Evolutionary conservation across 2,888 invertebrate genomes (phyloP).

Genomic region (Pollenia griseotomentosa): DNA sequence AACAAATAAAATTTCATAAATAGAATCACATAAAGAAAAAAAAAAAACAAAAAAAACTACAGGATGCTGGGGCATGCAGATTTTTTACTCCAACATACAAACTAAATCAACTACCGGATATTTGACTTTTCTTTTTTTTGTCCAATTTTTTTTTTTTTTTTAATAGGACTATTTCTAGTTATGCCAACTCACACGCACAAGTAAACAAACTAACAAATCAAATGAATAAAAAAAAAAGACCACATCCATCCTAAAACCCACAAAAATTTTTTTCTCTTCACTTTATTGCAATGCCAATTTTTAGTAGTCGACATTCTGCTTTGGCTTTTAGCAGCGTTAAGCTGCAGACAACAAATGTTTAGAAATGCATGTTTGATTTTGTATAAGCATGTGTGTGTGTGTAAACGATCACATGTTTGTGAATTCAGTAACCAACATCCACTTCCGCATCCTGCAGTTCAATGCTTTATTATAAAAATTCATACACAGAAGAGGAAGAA

Average conservation of each 20-base stretch:
- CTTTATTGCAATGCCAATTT: slow-evolving; percentile 26
- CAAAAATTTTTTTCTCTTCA: background rate
- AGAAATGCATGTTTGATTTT: background rate
- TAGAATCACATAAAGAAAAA: background rate
- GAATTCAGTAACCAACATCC: slow-evolving; percentile 52
- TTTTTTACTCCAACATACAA: background rate
- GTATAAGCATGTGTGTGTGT: background rate
- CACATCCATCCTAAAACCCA: slow-evolving; percentile 41
- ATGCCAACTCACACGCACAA: slow-evolving; percentile 45
- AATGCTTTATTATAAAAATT: slow-evolving; percentile 57
- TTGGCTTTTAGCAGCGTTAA: slow-evolving; percentile 21
- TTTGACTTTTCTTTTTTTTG: slow-evolving; percentile 33
- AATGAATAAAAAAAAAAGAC: slow-evolving; percentile 60
- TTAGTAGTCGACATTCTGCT: slow-evolving; percentile 14
- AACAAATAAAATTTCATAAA: background rate
- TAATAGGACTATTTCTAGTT: slow-evolving; percentile 31
- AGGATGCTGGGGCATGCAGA: slow-evolving; percentile 1
- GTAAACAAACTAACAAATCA: slow-evolving; percentile 62
- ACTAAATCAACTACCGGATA: slow-evolving; percentile 35
- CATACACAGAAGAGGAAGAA: background rate
- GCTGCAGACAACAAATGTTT: slow-evolving; percentile 56
- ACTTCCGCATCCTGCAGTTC: slow-evolving; percentile 69
- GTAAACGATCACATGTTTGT: background rate
- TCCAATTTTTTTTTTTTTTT: slow-evolving; percentile 10
- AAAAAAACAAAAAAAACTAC: background rate